Percentiles rank a stretch among this genome's conserved stretches.
These are phyloP conservation scores for Nothocercus nigrocapillus DNA, from an alignment of 2,113 vertebrate species.

Conservation along the genomic window DNA sequence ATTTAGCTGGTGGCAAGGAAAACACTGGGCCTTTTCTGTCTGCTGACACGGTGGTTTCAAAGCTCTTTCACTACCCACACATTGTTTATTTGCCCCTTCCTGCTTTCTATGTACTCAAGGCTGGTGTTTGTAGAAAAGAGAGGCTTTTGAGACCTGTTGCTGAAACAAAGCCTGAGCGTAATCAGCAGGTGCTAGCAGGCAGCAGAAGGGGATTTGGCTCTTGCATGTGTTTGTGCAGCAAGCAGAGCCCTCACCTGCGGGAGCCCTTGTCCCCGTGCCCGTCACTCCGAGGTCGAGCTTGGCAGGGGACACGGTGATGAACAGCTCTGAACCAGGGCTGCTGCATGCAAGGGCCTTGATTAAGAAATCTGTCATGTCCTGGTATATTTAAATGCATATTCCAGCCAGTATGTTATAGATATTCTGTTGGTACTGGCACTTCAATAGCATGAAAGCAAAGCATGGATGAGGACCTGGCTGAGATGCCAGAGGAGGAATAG, in stretches of 20 bases:
- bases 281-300: not conserved
- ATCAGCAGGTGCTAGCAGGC: not conserved
- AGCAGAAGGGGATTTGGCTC: not conserved
- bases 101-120: not conserved
- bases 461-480: no score
- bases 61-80: not conserved
- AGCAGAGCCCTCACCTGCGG: not conserved
- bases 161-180: not conserved
- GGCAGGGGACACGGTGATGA: not conserved
- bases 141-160: not conserved
- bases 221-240: not conserved
- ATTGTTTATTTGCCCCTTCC: fast-evolving
- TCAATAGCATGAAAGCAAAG: no score
- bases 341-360: not conserved
- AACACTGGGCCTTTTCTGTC: not conserved
- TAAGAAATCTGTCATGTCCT: not conserved
- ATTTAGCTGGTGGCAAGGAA: not conserved
- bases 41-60: not conserved
- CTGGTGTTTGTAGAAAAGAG: not conserved
- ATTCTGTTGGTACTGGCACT: no score
- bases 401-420: no score
- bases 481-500: not conserved
- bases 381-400: not conserved
- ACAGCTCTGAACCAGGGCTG: not conserved
- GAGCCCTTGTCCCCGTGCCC: not conserved